A percentile compares a stretch with the other conserved stretches of the same genome.
Conservation (phyloP, 2,888 invertebrate genomes). For the Tholera decimalis region DNA sequence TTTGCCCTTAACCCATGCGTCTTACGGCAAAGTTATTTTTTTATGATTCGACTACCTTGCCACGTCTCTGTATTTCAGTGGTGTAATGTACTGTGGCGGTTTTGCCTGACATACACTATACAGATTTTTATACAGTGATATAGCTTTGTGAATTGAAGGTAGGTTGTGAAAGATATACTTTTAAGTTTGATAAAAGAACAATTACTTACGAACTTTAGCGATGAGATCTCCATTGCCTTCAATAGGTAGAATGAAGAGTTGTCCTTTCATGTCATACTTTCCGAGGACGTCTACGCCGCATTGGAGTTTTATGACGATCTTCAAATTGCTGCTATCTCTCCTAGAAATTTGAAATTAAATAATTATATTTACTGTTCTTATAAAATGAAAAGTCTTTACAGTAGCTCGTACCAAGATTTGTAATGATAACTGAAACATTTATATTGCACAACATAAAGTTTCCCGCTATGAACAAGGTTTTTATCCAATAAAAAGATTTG, state of each 20-base stretch:
- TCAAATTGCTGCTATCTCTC: constrained; percentile 64
- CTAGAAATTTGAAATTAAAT: constrained; percentile 66
- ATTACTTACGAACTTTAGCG: constrained; percentile 74
- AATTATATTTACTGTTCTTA: no score
- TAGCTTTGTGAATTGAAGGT: no score
- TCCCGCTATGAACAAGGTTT: not conserved
- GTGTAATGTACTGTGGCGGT: no score
- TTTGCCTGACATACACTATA: no score
- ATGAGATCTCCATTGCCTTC: constrained; percentile 74
- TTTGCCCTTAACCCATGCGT: no score
- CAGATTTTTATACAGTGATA: no score
- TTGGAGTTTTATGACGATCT: constrained; percentile 61
- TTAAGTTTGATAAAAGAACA: no score
- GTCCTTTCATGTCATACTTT: constrained; percentile 77
- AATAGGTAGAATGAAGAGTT: constrained; percentile 74
- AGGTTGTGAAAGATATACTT: not conserved
- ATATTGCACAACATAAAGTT: constrained; percentile 7
- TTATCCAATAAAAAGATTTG: not conserved
- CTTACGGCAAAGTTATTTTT: no score
- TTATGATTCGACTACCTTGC: no score
- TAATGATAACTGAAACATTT: not conserved
- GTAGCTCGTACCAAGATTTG: not conserved
- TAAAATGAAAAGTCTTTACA: no score
- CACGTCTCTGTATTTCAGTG: no score
- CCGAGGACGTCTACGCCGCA: constrained; percentile 71